phyloP scores from a whole-genome alignment of 2,888 invertebrate species.

The Archips crataeganus region DNA sequence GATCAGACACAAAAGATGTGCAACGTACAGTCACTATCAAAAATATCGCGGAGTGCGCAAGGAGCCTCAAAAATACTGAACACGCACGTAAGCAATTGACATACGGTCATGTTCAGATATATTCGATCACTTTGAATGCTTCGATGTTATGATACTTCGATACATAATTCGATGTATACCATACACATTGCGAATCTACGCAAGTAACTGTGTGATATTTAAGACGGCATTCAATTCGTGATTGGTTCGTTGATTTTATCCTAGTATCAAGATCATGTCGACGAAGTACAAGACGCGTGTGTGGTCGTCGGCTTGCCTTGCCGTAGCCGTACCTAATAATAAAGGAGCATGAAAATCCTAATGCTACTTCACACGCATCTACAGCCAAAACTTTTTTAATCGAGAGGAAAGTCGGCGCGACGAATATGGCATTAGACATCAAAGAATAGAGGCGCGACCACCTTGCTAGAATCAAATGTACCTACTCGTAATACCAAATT shows the following conservation, averaged over 20 bases:
- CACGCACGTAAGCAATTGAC: no score
- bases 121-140: no score
- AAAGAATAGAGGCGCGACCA: constrained; percentile 24
- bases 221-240: not conserved
- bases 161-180: no score
- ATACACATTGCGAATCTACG: no score
- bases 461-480: constrained; percentile 15
- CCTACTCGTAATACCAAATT: not conserved
- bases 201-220: no score
- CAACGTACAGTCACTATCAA: no score
- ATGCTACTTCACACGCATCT: constrained; percentile 53
- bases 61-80: no score
- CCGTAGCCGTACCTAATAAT: constrained; percentile 58
- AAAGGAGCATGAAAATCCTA: constrained; percentile 62
- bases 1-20: no score
- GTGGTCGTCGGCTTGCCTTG: constrained; percentile 71
- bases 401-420: constrained; percentile 17
- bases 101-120: no score
- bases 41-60: no score
- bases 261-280: constrained; percentile 52
- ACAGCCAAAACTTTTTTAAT: constrained; percentile 34
- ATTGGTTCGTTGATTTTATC: not conserved
- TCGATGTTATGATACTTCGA: no score
- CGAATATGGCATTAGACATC: constrained; percentile 26
- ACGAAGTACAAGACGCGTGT: constrained; percentile 57